phyloP scores from a whole-genome alignment of 2,888 invertebrate species.

The Xestia sexstrigata region DNA sequence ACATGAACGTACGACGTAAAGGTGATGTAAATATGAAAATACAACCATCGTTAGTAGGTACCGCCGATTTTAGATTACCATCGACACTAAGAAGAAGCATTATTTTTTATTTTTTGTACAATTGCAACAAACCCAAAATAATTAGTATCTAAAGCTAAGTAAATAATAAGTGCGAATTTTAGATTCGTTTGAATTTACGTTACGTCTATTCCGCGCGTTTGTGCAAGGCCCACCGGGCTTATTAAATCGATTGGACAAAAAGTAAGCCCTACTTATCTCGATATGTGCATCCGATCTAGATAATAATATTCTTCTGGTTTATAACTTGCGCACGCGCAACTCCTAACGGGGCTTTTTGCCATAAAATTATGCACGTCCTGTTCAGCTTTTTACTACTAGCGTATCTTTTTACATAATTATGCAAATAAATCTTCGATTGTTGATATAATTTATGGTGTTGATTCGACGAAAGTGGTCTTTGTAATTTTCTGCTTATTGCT shows the following conservation, averaged over 20 bases:
- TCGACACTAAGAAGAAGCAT: background rate
- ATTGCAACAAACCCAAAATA: background rate
- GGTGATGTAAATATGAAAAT: background rate
- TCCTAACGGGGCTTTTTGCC: slow-evolving; percentile 72
- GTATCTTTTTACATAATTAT: slow-evolving; percentile 34
- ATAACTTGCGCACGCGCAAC: slow-evolving; percentile 68
- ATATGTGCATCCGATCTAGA: slow-evolving; percentile 59
- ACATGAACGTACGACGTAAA: background rate
- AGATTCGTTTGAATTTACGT: background rate
- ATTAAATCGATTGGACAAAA: slow-evolving; percentile 57
- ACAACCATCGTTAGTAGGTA: background rate
- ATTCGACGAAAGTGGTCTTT: slow-evolving; percentile 37
- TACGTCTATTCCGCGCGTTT: background rate
- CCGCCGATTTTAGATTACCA: background rate
- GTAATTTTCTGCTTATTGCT: background rate
- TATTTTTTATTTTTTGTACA: background rate
- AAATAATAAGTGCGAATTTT: too few species aligned
- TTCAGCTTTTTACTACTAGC: slow-evolving; percentile 35
- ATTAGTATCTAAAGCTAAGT: too few species aligned
- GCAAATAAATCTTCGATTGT: slow-evolving; percentile 22
- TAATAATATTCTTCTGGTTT: slow-evolving; percentile 51
- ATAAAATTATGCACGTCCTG: slow-evolving; percentile 48
- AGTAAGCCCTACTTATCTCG: slow-evolving; percentile 55
- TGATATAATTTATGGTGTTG: slow-evolving; percentile 8
- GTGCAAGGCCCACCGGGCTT: slow-evolving; percentile 15